Conservation (phyloP, 2,113 vertebrate species). For the human region DNA sequence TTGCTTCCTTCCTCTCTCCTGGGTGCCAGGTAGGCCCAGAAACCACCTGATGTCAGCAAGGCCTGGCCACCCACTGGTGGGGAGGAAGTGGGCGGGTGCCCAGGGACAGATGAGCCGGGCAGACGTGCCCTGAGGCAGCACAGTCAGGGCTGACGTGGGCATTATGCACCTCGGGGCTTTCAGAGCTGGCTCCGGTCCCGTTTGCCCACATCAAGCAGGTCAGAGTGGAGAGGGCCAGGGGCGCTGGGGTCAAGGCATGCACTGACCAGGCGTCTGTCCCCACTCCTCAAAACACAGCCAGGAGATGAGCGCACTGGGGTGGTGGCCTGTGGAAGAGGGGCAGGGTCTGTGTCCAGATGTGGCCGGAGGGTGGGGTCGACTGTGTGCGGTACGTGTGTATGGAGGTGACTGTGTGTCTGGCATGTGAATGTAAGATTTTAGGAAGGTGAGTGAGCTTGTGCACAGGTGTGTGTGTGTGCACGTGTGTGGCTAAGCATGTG, state of each 20-base stretch:
- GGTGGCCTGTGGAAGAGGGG: background rate
- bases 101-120: slow-evolving; percentile 62
- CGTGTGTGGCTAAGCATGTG: background rate
- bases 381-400: accelerated
- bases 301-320: background rate
- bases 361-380: accelerated
- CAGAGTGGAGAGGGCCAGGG: background rate
- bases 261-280: accelerated
- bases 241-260: background rate
- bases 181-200: slow-evolving; percentile 52
- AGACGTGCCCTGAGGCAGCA: slow-evolving; percentile 69
- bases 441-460: background rate
- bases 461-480: accelerated
- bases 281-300: background rate
- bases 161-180: background rate
- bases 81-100: slow-evolving; percentile 66
- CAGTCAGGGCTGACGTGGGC: slow-evolving; percentile 43
- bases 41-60: slow-evolving; percentile 48
- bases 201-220: background rate
- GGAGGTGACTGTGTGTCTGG: background rate
- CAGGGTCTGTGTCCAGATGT: background rate
- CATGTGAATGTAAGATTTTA: background rate
- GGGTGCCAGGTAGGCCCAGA: slow-evolving; percentile 63
- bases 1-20: slow-evolving; percentile 78
- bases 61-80: slow-evolving; percentile 29